A percentile compares a stretch with the other conserved stretches of the same genome.
Conservation (phyloP, 2,113 vertebrate species). For the Syngnathus scovelli region DNA sequence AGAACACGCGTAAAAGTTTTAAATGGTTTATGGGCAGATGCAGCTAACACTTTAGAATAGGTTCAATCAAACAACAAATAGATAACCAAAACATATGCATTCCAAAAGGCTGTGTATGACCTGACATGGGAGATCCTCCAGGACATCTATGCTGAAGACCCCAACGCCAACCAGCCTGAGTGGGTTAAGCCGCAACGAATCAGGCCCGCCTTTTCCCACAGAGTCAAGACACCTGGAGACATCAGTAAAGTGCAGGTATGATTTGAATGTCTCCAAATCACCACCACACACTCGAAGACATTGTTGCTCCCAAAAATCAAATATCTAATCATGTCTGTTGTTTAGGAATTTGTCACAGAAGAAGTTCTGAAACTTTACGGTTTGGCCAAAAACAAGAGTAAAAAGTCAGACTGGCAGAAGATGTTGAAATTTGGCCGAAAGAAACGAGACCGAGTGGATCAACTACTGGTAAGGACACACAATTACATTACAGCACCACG, state of each 20-base stretch:
- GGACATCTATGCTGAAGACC: constrained; percentile 89
- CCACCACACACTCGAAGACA: too few species aligned
- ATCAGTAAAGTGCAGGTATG: constrained; percentile 81
- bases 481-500: background rate
- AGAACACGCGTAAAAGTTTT: background rate
- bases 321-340: constrained; percentile 3
- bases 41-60: too few species aligned
- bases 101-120: constrained; percentile 84
- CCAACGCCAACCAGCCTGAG: constrained; percentile 79
- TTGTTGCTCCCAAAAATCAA: background rate
- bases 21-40: too few species aligned
- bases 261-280: background rate
- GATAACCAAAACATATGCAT: background rate
- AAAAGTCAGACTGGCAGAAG: constrained; percentile 97
- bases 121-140: constrained; percentile 90
- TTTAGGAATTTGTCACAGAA: constrained; percentile 80
- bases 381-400: constrained; percentile 80
- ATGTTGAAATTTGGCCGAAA: constrained; percentile 98
- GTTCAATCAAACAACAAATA: background rate
- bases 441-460: constrained; percentile 93
- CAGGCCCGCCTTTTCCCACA: constrained; percentile 76
- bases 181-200: constrained; percentile 87
- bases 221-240: constrained; percentile 78
- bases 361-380: constrained; percentile 87
- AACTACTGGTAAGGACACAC: constrained; percentile 80